Evolutionary conservation across 1,140 invertebrate genomes (phyloP).

Genomic region (Drosophila paulistorum): DNA sequence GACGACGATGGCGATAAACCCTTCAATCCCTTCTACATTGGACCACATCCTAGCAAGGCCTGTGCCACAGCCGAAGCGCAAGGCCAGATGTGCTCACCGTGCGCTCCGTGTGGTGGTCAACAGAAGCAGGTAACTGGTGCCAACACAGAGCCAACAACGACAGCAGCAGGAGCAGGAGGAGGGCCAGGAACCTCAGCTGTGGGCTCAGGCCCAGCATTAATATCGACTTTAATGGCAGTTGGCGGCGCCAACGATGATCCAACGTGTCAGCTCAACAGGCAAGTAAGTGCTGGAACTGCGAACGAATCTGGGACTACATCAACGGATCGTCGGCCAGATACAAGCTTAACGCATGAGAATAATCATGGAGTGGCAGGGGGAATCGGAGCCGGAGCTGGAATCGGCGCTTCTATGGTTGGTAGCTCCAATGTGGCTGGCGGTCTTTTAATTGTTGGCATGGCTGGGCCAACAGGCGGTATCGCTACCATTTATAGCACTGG

Average conservation of each 20-base stretch:
- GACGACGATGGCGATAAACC: conserved; percentile 34
- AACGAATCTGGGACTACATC: background rate
- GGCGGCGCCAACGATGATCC: background rate
- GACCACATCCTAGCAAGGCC: conserved; percentile 59
- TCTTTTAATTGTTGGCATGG: conserved; percentile 27
- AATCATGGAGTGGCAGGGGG: background rate
- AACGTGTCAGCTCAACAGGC: background rate
- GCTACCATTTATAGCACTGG: conserved; percentile 31
- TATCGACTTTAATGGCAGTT: background rate
- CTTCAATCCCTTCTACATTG: conserved; percentile 72
- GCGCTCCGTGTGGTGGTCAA: background rate
- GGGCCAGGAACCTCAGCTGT: background rate
- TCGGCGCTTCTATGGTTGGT: background rate
- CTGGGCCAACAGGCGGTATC: conserved; percentile 15
- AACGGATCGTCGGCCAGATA: background rate
- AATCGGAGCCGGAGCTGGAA: background rate
- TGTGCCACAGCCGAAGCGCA: conserved; percentile 33
- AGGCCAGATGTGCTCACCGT: conserved; percentile 43
- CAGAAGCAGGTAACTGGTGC: background rate
- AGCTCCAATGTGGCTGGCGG: conserved; percentile 13
- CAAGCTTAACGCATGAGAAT: background rate
- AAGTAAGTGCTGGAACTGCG: background rate
- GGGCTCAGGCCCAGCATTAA: background rate
- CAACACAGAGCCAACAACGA: background rate
- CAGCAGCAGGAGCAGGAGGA: no score